These are phyloP conservation scores for Caenorhabditis sp. DNA, from an alignment of 2,888 invertebrate species.

Conservation along the genomic window DNA sequence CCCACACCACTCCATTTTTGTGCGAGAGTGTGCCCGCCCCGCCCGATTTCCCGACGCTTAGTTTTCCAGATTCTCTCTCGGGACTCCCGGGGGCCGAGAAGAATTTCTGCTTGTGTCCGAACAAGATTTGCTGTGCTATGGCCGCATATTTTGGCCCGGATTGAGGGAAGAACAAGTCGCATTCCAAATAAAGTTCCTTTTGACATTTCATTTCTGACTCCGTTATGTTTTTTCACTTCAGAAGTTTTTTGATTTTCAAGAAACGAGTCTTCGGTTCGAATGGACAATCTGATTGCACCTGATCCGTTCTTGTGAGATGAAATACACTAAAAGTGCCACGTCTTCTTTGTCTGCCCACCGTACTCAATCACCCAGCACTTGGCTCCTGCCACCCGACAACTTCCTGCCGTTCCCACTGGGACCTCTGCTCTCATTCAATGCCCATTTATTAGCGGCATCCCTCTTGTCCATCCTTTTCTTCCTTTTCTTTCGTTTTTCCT, in stretches of 20 bases:
- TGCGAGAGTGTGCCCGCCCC: conserved; percentile 10
- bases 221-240: background rate
- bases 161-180: conserved; percentile 6
- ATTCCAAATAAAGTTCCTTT: background rate
- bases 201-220: conserved; percentile 1
- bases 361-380: background rate
- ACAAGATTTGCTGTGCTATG: conserved; percentile 2
- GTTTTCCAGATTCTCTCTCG: conserved; percentile 45
- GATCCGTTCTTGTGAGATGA: no score
- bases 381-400: conserved; percentile 3
- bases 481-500: conserved; percentile 34
- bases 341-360: background rate
- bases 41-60: conserved; percentile 8
- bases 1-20: conserved; percentile 52
- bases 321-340: no score
- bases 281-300: no score
- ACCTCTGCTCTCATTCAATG: conserved; percentile 55
- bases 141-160: conserved; percentile 10
- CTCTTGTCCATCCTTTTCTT: conserved; percentile 17
- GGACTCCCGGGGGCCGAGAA: conserved; percentile 15
- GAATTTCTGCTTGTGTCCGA: conserved; percentile 2
- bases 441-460: conserved; percentile 56
- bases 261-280: background rate
- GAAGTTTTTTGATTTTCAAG: background rate
- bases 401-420: conserved; percentile 37